A percentile compares a stretch with the other conserved stretches of the same genome.
These are phyloP conservation scores for Pteropus alecto DNA, from an alignment of 2,113 vertebrate species.

Conservation along the genomic window DNA sequence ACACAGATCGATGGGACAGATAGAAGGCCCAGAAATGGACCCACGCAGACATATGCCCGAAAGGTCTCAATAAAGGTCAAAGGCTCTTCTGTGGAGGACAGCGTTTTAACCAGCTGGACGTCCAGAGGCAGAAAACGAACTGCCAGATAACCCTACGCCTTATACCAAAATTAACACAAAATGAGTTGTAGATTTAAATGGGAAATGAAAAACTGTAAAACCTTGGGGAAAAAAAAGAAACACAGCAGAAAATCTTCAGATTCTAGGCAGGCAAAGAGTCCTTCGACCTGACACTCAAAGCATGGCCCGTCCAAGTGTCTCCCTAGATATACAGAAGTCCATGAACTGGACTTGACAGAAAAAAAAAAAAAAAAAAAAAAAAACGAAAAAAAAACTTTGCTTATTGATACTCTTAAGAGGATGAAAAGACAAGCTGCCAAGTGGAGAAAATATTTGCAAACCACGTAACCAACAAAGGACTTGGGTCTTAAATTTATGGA, in stretches of 20 bases:
- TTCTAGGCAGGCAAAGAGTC: neutral
- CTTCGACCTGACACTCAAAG: neutral
- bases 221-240: neutral
- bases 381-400: neutral
- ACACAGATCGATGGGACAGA: neutral
- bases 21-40: neutral
- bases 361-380: too few relatives aligned
- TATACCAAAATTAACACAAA: neutral
- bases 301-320: too few relatives aligned
- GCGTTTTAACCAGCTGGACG: neutral
- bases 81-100: accelerated
- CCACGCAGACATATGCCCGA: neutral
- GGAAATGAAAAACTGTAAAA: neutral
- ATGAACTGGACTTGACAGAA: neutral
- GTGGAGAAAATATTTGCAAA: neutral
- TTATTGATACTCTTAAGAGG: neutral
- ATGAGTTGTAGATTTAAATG: too few relatives aligned
- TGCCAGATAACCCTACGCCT: neutral
- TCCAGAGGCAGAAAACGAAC: too few relatives aligned
- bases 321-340: neutral
- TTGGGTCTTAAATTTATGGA: neutral
- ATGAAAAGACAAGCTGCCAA: neutral
- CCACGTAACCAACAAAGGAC: too few relatives aligned
- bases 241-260: neutral
- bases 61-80: neutral